These are phyloP conservation scores for Ursus arctos DNA, from an alignment of 2,113 vertebrate species.

Conservation along the genomic window DNA sequence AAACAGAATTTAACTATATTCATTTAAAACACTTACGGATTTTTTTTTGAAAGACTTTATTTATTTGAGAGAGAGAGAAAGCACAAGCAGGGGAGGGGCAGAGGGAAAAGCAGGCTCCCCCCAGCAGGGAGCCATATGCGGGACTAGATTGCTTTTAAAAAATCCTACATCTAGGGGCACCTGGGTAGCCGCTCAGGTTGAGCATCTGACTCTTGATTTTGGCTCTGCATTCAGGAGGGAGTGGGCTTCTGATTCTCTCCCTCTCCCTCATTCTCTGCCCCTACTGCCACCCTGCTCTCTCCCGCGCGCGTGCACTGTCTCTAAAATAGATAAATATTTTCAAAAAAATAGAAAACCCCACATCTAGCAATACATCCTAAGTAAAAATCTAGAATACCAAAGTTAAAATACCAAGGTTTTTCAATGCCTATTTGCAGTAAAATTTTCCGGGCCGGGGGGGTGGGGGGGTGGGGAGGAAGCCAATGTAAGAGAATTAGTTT, in stretches of 20 bases:
- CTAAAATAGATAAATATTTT: background rate
- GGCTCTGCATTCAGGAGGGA: background rate
- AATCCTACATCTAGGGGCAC: background rate
- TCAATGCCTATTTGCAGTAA: background rate
- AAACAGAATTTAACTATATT: background rate
- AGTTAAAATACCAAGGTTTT: background rate
- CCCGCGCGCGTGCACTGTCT: background rate
- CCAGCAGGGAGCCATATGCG: too few relatives aligned
- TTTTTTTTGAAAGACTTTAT: too few relatives aligned
- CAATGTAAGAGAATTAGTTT: background rate
- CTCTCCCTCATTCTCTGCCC: background rate
- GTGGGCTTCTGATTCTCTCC: background rate
- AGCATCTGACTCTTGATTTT: background rate
- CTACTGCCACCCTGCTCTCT: background rate
- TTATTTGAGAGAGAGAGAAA: too few relatives aligned
- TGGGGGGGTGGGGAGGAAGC: background rate
- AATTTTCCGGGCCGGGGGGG: background rate
- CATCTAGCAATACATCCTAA: background rate
- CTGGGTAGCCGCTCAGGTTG: background rate
- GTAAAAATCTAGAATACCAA: conserved; percentile 17
- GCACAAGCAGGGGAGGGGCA: too few relatives aligned
- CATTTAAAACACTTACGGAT: background rate
- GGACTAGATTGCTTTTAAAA: background rate
- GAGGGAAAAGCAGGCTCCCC: too few relatives aligned
- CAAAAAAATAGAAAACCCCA: background rate